Conservation (phyloP, 2,888 invertebrate species). For the Dorcus parallelipipedus region DNA sequence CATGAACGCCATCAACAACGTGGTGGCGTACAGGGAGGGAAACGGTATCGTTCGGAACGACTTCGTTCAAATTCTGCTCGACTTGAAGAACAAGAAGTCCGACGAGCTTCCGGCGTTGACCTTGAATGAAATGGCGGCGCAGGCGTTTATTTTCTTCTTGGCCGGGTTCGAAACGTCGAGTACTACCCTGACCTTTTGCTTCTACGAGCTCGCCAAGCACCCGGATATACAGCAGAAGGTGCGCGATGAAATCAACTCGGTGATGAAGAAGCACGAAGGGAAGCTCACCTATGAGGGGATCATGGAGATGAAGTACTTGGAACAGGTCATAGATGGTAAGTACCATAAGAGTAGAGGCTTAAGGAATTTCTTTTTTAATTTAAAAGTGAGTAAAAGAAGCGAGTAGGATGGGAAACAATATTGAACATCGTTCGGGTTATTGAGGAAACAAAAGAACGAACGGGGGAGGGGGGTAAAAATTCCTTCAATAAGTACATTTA, state of each 20-base stretch:
- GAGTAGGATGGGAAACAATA: too few relatives aligned
- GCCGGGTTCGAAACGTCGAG: constrained; percentile 53
- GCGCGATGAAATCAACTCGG: constrained; percentile 41
- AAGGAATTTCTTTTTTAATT: too few relatives aligned
- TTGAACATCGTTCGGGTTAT: too few relatives aligned
- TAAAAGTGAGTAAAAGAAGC: too few relatives aligned
- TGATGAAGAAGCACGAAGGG: constrained; percentile 36
- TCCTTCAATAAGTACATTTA: too few relatives aligned
- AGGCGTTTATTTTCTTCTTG: constrained; percentile 35
- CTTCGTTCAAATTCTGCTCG: constrained; percentile 10
- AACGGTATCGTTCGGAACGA: constrained; percentile 2
- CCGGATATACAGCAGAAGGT: constrained; percentile 47
- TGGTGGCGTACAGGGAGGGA: not conserved
- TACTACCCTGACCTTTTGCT: constrained; percentile 42
- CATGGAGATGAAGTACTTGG: constrained; percentile 49
- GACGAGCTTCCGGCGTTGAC: constrained; percentile 13
- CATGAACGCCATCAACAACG: not conserved
- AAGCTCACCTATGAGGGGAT: constrained; percentile 46
- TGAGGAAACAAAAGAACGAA: too few relatives aligned
- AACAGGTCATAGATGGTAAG: constrained; percentile 45
- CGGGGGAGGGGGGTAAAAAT: too few relatives aligned
- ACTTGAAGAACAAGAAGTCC: constrained; percentile 4
- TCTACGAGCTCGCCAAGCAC: constrained; percentile 46
- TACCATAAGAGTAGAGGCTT: not conserved
- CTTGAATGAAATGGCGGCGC: constrained; percentile 34